phyloP scores from a whole-genome alignment of 2,113 vertebrate species.

The Ivindomyrus marchei region DNA sequence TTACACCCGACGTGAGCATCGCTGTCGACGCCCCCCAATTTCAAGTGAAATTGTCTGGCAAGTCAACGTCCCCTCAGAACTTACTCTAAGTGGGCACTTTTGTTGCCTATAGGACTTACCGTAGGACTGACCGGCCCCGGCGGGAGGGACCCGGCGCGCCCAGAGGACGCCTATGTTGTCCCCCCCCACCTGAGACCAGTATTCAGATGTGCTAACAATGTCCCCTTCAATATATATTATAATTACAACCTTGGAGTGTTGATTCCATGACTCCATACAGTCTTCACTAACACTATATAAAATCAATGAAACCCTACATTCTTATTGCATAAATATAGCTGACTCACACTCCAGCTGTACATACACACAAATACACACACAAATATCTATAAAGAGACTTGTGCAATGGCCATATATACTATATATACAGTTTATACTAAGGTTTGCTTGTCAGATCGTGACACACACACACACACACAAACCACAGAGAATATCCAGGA shows the following conservation, averaged over 20 bases:
- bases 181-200: too few species aligned
- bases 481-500: constrained; percentile 47
- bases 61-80: too few species aligned
- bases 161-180: background rate
- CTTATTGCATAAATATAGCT: background rate
- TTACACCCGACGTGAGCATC: background rate
- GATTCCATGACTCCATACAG: background rate
- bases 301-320: background rate
- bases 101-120: too few species aligned
- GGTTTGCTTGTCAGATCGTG: background rate
- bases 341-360: background rate
- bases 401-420: background rate
- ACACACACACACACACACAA: constrained; percentile 6
- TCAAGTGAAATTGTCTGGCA: background rate
- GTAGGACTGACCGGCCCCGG: too few species aligned
- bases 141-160: too few species aligned
- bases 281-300: background rate
- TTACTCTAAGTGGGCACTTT: too few species aligned
- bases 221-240: background rate
- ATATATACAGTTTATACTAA: background rate
- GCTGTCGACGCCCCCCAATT: background rate
- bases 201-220: background rate
- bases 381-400: background rate
- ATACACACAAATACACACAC: background rate
- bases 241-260: background rate